Evolutionary conservation across 2,888 invertebrate species (phyloP), one percentile per base, ranked within the genome.

Genomic region (Dicroscelio sp.): DNA sequence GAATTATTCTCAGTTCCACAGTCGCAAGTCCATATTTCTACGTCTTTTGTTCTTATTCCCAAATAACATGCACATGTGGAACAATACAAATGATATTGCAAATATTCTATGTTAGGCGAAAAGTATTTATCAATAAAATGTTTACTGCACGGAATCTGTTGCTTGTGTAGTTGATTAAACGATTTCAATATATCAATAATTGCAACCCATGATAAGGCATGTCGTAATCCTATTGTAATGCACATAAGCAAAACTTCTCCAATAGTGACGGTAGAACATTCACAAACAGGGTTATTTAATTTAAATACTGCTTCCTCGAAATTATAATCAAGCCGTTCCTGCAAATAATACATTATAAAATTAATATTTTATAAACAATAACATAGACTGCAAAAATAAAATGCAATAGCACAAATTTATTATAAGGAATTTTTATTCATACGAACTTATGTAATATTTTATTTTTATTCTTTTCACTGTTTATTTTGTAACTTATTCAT

Each of bases 61-160:
- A 79, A 25, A n/a, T 67, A 79, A 52, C 48, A 67, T 23, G 5
- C 1, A 33, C 79, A 79, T 8, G 48, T 14, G 8, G 0, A 23
- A 17, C 80, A 82, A 69, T 82, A 82, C 30, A 82, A 27, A 27
- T 82, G 80, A 69, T 69, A 69, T 17, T 55, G 25, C 4, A 82
- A 27, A 1, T 27, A 69, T 55, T 67, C 12, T 48, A 38, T 55
- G 38, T 82, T 31, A 17, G 43, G 52, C 5, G 6, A 10, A 10
- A 82, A 69, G 30, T 69, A 82, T 58, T 82, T 82, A 27, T 82
- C 65, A 2, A 82, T 27, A 31, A 84, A 84, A 43, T 84, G 65
- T 84, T 84, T 84, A 35, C 52, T 65, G 48, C n/a, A n/a, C 20
- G 75, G 75, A 55, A 84, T 58, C 63, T 83, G 43, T 12, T 12